A percentile compares a stretch with the other conserved stretches of the same genome.
Evolutionary conservation across 1,140 invertebrate species (phyloP).

Genomic region (Saccostrea echinata): DNA sequence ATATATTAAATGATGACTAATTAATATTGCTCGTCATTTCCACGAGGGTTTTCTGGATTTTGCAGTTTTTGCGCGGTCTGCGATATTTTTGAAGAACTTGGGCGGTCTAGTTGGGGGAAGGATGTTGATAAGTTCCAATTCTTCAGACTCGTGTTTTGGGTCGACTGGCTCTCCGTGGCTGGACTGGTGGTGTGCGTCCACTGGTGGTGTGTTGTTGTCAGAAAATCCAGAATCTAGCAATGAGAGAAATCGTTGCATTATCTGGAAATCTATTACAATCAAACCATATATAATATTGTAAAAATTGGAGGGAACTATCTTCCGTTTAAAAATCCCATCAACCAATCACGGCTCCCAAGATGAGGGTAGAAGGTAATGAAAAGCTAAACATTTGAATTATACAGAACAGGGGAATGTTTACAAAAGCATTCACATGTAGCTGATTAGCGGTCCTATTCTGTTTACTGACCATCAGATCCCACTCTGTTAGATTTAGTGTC

Average conservation of each 20-base stretch:
- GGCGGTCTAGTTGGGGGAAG: neutral
- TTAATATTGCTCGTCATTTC: neutral
- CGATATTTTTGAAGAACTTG: slow-evolving; percentile 3
- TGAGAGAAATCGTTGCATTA: neutral
- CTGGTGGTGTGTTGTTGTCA: neutral
- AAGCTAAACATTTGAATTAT: no score
- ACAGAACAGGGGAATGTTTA: no score
- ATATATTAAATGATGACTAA: neutral
- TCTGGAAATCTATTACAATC: neutral
- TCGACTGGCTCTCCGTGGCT: no score
- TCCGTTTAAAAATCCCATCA: neutral
- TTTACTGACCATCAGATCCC: neutral
- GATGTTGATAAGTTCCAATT: neutral
- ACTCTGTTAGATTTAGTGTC: neutral
- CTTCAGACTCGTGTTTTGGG: neutral
- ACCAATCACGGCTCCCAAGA: neutral
- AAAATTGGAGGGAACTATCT: no score
- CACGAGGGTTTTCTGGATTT: neutral
- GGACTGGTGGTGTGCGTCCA: neutral
- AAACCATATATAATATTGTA: no score
- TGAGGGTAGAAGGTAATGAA: no score
- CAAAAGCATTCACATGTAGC: no score
- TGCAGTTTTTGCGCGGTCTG: neutral
- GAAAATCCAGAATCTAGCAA: slow-evolving; percentile 1
- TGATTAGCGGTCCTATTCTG: neutral